Percentiles rank a stretch among this genome's conserved stretches.
Conservation (phyloP, 2,888 invertebrate genomes). For the Sarcophaga rosellei region DNA sequence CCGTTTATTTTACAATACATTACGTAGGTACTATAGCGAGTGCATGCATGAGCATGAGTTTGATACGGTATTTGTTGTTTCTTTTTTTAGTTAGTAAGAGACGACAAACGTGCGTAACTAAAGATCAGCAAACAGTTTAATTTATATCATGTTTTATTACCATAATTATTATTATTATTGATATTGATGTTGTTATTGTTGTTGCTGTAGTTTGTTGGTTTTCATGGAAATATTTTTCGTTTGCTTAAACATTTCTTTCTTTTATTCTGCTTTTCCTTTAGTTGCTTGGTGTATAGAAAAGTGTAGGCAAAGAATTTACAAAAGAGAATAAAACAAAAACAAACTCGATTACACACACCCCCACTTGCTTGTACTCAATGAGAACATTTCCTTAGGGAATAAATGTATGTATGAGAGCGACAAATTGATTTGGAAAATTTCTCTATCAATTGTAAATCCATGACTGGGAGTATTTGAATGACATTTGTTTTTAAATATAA, state of each 20-base stretch:
- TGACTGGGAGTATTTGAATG: neutral
- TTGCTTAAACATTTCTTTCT: slow-evolving; percentile 7
- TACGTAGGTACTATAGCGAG: neutral
- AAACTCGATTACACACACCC: neutral
- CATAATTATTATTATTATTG: slow-evolving; percentile 1
- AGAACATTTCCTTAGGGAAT: slow-evolving; percentile 8
- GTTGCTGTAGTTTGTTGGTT: slow-evolving; percentile 9
- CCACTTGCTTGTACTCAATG: no score
- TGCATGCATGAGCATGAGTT: no score
- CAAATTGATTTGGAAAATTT: neutral
- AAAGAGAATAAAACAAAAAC: slow-evolving; percentile 7
- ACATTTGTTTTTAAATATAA: neutral
- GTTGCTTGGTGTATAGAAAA: slow-evolving; percentile 24
- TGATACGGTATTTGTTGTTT: neutral
- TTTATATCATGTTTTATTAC: slow-evolving; percentile 14
- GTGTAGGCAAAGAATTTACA: neutral
- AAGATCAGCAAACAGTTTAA: slow-evolving; percentile 41
- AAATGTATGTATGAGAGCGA: no score
- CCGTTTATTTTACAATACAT: neutral
- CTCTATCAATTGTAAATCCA: neutral
- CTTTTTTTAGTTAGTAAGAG: slow-evolving; percentile 19
- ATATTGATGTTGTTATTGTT: slow-evolving; percentile 1
- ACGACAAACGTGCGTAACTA: slow-evolving; percentile 46
- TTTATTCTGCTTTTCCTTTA: neutral
- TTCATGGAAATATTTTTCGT: slow-evolving; percentile 34